Conservation (phyloP, 2,888 invertebrate species). For the Amiota mariae region DNA sequence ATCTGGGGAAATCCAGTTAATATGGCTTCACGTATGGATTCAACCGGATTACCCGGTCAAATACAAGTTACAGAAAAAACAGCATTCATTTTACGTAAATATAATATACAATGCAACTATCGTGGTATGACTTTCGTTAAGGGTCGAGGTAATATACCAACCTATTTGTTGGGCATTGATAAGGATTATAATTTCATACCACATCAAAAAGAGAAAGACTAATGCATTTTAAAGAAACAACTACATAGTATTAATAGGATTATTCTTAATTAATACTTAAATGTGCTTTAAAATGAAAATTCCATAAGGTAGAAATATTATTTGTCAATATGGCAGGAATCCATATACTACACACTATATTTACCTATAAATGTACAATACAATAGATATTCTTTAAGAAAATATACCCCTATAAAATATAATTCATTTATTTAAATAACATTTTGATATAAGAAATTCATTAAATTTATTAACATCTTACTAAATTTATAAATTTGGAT, state of each 20-base stretch:
- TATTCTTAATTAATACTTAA: background rate
- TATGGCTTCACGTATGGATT: slow-evolving; percentile 97
- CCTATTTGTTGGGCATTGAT: slow-evolving; percentile 82
- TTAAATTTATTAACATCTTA: too few relatives aligned
- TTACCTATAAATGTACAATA: too few relatives aligned
- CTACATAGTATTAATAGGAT: background rate
- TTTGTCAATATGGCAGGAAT: too few relatives aligned
- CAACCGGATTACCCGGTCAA: slow-evolving; percentile 85
- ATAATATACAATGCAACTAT: slow-evolving; percentile 80
- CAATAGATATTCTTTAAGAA: too few relatives aligned
- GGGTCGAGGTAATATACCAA: slow-evolving; percentile 80
- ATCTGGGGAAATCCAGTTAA: slow-evolving; percentile 98
- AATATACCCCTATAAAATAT: too few relatives aligned
- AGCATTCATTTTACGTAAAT: slow-evolving; percentile 79
- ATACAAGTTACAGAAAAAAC: slow-evolving; percentile 87
- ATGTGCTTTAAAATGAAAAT: background rate
- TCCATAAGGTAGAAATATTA: background rate
- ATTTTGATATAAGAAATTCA: too few relatives aligned
- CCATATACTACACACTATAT: too few relatives aligned
- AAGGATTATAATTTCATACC: slow-evolving; percentile 76
- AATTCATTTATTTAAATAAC: too few relatives aligned
- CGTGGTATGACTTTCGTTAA: slow-evolving; percentile 83
- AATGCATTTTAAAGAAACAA: too few relatives aligned
- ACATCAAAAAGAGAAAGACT: slow-evolving; percentile 39
- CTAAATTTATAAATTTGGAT: too few relatives aligned